Percentiles rank a stretch among this genome's conserved stretches.
Evolutionary conservation across 2,113 vertebrate genomes (phyloP).

Genomic region (Castor canadensis): DNA sequence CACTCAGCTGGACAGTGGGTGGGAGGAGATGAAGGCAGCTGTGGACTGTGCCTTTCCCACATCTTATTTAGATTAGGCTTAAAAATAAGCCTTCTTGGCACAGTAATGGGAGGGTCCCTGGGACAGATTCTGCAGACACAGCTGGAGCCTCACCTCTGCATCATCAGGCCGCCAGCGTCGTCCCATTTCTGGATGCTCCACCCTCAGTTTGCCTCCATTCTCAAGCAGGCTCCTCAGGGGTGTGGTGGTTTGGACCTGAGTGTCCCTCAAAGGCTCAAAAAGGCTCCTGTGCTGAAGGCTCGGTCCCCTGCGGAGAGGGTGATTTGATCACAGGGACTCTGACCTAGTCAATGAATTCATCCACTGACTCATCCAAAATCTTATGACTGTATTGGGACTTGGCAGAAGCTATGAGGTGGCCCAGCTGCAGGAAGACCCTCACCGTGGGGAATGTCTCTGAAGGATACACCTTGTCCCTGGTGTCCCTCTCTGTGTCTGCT

Average conservation of each 20-base stretch:
- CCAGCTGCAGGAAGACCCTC: neutral
- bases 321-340: neutral
- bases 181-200: neutral
- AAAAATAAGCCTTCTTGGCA: neutral
- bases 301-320: neutral
- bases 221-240: neutral
- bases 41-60: neutral
- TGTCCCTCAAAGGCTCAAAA: neutral
- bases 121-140: neutral
- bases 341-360: neutral
- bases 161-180: neutral
- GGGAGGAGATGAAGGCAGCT: neutral
- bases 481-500: neutral
- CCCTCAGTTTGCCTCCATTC: neutral
- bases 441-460: too few relatives aligned
- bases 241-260: neutral
- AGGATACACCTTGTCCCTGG: neutral
- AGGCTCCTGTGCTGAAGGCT: neutral
- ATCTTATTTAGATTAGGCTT: neutral
- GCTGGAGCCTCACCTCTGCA: rapidly evolving
- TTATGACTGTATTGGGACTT: neutral
- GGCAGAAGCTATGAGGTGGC: neutral
- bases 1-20: neutral
- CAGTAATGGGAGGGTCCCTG: rapidly evolving
- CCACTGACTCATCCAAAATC: neutral